Conservation (phyloP, 1,140 invertebrate species). For the Lasaia peninsularis region DNA sequence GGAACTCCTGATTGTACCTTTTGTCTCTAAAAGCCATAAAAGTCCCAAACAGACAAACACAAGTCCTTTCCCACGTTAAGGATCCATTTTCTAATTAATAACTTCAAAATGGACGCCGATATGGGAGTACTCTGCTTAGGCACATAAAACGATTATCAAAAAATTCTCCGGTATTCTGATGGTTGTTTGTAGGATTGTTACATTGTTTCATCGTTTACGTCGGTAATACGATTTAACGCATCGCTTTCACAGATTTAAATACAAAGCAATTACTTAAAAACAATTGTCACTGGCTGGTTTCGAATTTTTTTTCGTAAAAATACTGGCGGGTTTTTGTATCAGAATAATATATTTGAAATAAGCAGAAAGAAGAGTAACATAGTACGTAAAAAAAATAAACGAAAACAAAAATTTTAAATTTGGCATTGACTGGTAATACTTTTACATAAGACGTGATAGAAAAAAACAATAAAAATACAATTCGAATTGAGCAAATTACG, state of each 20-base stretch:
- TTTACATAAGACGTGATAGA: too few species aligned
- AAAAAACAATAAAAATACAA: too few species aligned
- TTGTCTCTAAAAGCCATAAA: constrained; percentile 40
- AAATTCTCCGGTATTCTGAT: constrained; percentile 49
- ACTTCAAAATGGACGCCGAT: constrained; percentile 48
- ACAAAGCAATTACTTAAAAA: constrained; percentile 13
- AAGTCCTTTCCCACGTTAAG: constrained; percentile 54
- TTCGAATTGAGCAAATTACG: too few species aligned
- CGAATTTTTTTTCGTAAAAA: too few species aligned
- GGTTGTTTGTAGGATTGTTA: constrained; percentile 26
- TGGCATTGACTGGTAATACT: too few species aligned
- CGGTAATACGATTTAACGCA: constrained; percentile 67
- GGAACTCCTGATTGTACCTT: constrained; percentile 57
- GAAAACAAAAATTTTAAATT: neutral
- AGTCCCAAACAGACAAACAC: constrained; percentile 48
- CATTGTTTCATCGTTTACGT: constrained; percentile 42
- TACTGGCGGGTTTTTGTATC: too few species aligned
- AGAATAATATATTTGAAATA: too few species aligned
- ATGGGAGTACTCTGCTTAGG: constrained; percentile 59
- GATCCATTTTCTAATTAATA: constrained; percentile 65
- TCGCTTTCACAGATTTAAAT: constrained; percentile 45
- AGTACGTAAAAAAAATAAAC: too few species aligned
- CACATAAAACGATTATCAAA: constrained; percentile 73
- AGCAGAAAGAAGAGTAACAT: too few species aligned
- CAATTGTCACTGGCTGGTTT: neutral